Evolutionary conservation across 2,797 vertebrate species (phyloP), one percentile per base, ranked within the genome.

Genomic region (Chaetophractus vellerosus): DNA sequence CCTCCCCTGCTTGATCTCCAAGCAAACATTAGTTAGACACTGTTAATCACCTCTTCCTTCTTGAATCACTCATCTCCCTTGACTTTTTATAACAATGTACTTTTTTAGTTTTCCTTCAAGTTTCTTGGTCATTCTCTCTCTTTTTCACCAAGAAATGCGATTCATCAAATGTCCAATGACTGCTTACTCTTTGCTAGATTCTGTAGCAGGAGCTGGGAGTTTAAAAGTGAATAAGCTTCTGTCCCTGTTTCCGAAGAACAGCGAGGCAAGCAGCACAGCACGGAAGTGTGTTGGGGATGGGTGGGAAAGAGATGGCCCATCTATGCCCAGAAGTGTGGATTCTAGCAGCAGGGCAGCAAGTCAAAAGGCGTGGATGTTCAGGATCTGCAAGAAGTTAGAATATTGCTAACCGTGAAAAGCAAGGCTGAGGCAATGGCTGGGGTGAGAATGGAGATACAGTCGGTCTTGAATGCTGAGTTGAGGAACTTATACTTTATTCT

Each of bases 11-110:
- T 69, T 50, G 41, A 69, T 52, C 50, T 24, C 75, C 59, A 38
- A 59, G 84, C 38, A 90, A 83, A 93, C 85, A 48, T 78, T 45
- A 74, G 31, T 55, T 28, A 64, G 38, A 82, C n/a, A 4, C 71
- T 63, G 52, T n/a, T 81, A 12, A 66, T 81, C 50, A 57, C 59
- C 78, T 86, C 26, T 11, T 72, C 87, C 57, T 89, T 88, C 81
- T 90, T 11, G 33, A 57, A 50, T 68, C 79, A 57, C 6, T 90
- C 57, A 63, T 61, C 57, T 63, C 16, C 57, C 26, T 63, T 31
- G 79, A 26, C 21, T 76, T 63, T 55, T 76, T 24, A 9, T 36
- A 81, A 69, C 33, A 50, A 83, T 63, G 45, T 19, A 18, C 41
- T 76, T 79, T 57, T 28, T 38, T 76, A 71, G 69, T 91, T 86